Conservation (phyloP, 2,888 invertebrate genomes). For the Neoitamus cyanurus region DNA sequence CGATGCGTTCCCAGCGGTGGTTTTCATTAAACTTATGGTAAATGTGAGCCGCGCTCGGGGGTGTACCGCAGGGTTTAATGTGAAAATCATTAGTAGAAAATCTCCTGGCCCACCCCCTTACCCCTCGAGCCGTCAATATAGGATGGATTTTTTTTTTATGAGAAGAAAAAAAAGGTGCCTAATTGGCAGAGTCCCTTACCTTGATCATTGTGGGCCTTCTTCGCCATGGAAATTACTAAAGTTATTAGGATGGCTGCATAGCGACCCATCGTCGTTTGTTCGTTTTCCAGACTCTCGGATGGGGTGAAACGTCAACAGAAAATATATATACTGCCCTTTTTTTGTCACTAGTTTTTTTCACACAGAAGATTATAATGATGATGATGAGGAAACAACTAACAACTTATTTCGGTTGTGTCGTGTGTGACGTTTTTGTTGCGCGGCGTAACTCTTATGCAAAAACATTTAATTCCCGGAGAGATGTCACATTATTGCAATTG, state of each 20-base stretch:
- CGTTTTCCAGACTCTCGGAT: background rate
- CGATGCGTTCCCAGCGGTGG: too few species aligned
- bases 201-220: slow-evolving; percentile 15
- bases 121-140: too few species aligned
- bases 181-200: background rate
- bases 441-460: background rate
- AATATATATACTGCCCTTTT: background rate
- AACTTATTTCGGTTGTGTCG: background rate
- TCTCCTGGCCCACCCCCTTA: too few species aligned
- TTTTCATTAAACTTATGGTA: too few species aligned
- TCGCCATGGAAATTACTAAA: slow-evolving; percentile 10
- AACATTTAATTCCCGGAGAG: background rate
- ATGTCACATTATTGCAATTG: background rate
- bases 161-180: too few species aligned
- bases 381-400: background rate
- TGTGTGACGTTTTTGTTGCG: background rate
- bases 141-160: too few species aligned
- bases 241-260: slow-evolving; percentile 1
- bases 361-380: background rate
- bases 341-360: background rate
- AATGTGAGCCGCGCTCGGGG: too few species aligned
- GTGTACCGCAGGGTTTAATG: too few species aligned
- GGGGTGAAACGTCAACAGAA: background rate
- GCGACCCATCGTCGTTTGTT: slow-evolving; percentile 17
- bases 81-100: too few species aligned